A percentile compares a stretch with the other conserved stretches of the same genome.
Evolutionary conservation across 2,888 invertebrate species (phyloP).

Genomic region (Aelia acuminata): DNA sequence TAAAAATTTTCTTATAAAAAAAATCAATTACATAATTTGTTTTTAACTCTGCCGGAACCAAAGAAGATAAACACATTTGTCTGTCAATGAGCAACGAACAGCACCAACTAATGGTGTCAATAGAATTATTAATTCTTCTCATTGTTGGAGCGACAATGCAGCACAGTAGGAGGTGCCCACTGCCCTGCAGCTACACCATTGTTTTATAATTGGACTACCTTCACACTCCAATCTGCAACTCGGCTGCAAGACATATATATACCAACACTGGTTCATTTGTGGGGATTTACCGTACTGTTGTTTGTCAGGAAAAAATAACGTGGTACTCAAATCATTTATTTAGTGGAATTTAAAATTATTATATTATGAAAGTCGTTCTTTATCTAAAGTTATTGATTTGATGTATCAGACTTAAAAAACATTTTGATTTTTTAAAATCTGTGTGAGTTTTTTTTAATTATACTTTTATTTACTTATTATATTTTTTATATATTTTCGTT

Average conservation of each 20-base stretch:
- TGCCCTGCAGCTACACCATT: not conserved
- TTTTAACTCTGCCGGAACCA: too few relatives aligned
- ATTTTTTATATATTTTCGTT: too few relatives aligned
- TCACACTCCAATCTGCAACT: not conserved
- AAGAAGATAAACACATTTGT: too few relatives aligned
- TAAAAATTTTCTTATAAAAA: too few relatives aligned
- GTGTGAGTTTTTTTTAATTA: too few relatives aligned
- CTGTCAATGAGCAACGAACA: too few relatives aligned
- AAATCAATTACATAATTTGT: too few relatives aligned
- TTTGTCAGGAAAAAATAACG: not conserved
- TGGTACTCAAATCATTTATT: not conserved
- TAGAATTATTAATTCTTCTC: not conserved
- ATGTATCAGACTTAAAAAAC: too few relatives aligned
- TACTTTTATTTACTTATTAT: too few relatives aligned
- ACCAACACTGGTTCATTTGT: not conserved
- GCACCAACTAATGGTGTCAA: not conserved
- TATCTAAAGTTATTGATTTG: too few relatives aligned
- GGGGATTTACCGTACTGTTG: not conserved
- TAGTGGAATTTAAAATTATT: not conserved
- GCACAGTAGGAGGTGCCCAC: not conserved
- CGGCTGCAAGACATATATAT: not conserved
- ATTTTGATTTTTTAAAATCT: too few relatives aligned
- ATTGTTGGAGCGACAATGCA: not conserved
- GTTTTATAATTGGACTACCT: not conserved
- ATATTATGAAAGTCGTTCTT: not conserved